Conservation (phyloP, 2,113 vertebrate species). For the Grammomys dolichurus region DNA sequence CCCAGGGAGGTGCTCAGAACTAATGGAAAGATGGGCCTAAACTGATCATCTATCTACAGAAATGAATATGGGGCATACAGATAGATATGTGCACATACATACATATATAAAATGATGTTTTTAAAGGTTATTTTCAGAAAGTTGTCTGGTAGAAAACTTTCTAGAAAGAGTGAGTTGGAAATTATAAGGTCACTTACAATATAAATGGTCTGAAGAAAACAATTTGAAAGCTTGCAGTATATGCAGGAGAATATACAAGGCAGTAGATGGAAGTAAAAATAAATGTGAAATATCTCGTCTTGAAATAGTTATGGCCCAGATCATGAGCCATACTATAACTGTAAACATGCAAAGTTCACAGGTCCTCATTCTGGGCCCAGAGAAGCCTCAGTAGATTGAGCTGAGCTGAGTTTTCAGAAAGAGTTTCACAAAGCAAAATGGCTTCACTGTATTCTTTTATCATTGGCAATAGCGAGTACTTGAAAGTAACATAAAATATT, state of each 20-base stretch:
- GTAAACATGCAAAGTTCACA: not conserved
- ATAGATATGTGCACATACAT: not conserved
- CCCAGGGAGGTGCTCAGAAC: not conserved
- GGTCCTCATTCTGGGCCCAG: not conserved
- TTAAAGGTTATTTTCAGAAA: not conserved
- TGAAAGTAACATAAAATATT: not conserved
- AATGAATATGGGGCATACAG: not conserved
- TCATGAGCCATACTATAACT: not conserved
- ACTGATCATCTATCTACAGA: not conserved
- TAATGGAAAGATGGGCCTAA: not conserved
- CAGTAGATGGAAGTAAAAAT: not conserved
- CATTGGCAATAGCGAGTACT: not conserved
- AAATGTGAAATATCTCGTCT: not conserved
- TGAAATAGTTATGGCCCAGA: not conserved
- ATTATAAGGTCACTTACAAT: not conserved
- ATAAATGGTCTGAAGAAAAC: not conserved
- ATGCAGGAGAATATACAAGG: not conserved
- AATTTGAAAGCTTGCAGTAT: not conserved
- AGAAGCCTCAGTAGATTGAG: not conserved
- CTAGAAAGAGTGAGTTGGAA: not conserved
- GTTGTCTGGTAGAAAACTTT: not conserved
- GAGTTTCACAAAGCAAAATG: not conserved
- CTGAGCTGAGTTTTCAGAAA: not conserved
- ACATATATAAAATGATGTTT: not conserved
- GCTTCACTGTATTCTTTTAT: not conserved